Evolutionary conservation across 2,888 invertebrate species (phyloP), one percentile per base, ranked within the genome.

Genomic region (Idaea aversata): DNA sequence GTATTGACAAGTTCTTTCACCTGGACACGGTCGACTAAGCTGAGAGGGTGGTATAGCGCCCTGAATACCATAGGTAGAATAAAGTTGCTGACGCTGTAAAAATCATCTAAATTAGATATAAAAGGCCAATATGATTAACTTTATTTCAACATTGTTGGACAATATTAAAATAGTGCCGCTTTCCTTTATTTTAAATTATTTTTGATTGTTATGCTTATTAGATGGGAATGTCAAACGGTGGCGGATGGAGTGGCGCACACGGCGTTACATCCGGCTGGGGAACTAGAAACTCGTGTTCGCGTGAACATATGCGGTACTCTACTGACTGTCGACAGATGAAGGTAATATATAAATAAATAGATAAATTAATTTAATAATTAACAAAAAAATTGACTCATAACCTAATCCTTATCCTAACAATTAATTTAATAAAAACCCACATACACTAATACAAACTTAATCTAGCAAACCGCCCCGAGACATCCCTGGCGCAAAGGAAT

Each of bases 261-360:
- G 77, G 84, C 63, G 76, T 76, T 47, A 83, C 75, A 63, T 83
- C 83, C 34, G 79, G 82, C 62, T 91, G 91, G 92, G 69, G 82
- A 61, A 77, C 84, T 61, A 85, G 90, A 15, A 81, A 78, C 69
- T 72, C 88, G 68, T 91, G 90, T 78, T 84, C 85, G 61, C 85
- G 90, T 67, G 88, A 91, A 66, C 83, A 84, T 65, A 81, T 88
- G 83, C 89, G 90, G 63, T 92, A 91, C 72, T 76, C 87, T 70
- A 66, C 85, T 58, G 91, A 91, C 67, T 91, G 86, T 72, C 86
- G 90, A 62, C 80, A 88, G 65, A 76, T 87, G 67, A 92, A 93
- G 90, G 92, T 91, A 75, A 38, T 57, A 34, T 15, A 34, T 5
- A 38, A 61, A 25, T 59, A 57, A 34, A n/a, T 60, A 25, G 5